A percentile compares a stretch with the other conserved stretches of the same genome.
Evolutionary conservation across 2,797 vertebrate genomes (phyloP).

Genomic region (Pangasius macronema): DNA sequence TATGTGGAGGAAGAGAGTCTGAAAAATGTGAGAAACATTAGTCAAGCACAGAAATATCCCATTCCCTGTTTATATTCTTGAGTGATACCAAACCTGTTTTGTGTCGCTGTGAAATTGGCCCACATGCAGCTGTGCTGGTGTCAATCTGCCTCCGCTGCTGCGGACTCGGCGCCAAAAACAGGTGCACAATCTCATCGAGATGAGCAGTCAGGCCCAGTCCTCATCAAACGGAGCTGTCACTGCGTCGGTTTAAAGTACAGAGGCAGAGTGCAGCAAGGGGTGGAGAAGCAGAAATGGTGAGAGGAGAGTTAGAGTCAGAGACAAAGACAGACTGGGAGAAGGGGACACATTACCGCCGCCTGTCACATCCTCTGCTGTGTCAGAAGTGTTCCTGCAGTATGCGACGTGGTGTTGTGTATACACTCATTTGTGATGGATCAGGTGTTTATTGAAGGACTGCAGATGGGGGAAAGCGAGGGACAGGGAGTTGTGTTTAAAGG

Average conservation of each 20-base stretch:
- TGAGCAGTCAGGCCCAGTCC: slow-evolving; percentile 32
- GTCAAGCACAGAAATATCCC: slow-evolving; percentile 20
- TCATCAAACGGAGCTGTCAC: slow-evolving; percentile 49
- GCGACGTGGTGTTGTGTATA: not conserved
- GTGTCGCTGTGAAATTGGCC: slow-evolving; percentile 26
- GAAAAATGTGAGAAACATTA: slow-evolving; percentile 33
- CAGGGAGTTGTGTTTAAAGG: not conserved
- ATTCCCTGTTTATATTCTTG: slow-evolving; percentile 21
- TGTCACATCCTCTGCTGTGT: not conserved
- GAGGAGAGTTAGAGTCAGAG: not conserved
- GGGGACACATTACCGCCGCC: not conserved
- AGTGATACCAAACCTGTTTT: slow-evolving; percentile 13
- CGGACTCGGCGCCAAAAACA: slow-evolving; percentile 37
- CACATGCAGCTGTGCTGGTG: slow-evolving; percentile 40
- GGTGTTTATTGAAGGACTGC: not conserved
- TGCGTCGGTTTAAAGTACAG: slow-evolving; percentile 30
- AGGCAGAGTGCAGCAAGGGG: not conserved
- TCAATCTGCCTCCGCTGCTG: slow-evolving; percentile 36
- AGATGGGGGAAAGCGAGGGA: not conserved
- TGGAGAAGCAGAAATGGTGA: not conserved
- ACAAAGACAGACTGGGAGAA: not conserved
- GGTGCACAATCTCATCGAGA: slow-evolving; percentile 42
- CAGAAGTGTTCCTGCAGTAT: not conserved
- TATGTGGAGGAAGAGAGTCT: slow-evolving; percentile 11
- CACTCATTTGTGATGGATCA: not conserved